Conservation (phyloP, 2,888 invertebrate species). For the Mesoligia furuncula region DNA sequence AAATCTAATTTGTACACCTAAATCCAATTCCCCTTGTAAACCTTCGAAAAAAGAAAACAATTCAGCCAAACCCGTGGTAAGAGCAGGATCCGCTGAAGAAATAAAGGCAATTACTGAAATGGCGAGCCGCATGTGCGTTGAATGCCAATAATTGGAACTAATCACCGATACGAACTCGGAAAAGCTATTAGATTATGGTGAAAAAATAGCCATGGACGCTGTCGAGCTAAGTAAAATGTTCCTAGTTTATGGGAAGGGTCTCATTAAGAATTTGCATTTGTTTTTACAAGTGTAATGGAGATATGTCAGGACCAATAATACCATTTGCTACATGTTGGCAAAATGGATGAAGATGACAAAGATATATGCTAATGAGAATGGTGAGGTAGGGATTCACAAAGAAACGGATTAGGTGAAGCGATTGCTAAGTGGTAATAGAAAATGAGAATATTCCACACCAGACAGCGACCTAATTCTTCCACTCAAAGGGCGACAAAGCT, state of each 20-base stretch:
- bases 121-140: constrained; percentile 79
- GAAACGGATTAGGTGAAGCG: constrained; percentile 14
- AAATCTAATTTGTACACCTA: constrained; percentile 39
- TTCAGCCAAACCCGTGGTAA: constrained; percentile 29
- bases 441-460: constrained; percentile 25
- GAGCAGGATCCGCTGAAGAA: constrained; percentile 66
- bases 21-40: constrained; percentile 42
- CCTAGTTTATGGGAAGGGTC: constrained; percentile 19
- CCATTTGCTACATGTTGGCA: background rate
- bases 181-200: constrained; percentile 65
- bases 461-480: constrained; percentile 35
- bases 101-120: constrained; percentile 81
- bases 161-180: constrained; percentile 71
- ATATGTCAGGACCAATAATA: background rate
- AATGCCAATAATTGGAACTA: constrained; percentile 83
- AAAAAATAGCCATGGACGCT: constrained; percentile 44
- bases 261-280: constrained; percentile 16
- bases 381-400: constrained; percentile 4
- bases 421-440: constrained; percentile 27
- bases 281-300: constrained; percentile 16
- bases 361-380: constrained; percentile 20
- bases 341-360: background rate
- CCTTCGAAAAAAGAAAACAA: constrained; percentile 49
- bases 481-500: constrained; percentile 41
- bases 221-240: constrained; percentile 34